Base-by-base conservation (phyloP, 2,797 vertebrate genomes). In the Falco cherrug region DNA sequence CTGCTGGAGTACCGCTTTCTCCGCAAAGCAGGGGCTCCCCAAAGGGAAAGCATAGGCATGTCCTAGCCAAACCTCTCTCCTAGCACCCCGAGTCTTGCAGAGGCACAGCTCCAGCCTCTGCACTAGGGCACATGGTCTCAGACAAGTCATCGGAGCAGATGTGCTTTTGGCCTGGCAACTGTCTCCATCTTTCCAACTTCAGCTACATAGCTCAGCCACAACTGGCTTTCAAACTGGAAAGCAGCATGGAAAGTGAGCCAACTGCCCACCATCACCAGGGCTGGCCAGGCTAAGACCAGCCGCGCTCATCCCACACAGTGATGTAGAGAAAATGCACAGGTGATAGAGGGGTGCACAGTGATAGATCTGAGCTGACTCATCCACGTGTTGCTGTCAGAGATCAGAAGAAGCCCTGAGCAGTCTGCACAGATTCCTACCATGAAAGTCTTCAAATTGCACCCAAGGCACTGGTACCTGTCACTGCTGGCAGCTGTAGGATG, bases 91-190 rank as follows among this genome's bases (percentile, higher is more conserved):
- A 84, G 76, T 70, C 70, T 89, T 19, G 16, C 51, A 11, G 59
- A 64, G 45, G 70, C 85, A 65, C 13, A 4, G 74, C 50, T 95
- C 84, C 95, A 93, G 84, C 59, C 93, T n/a, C 93, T 75, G 77
- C 84, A 39, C 68, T 13, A 80, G 73, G 75, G 69, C 86, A 81
- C 81, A 68, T 0, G 1, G 53, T 67, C 67, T 67, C 91, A 83
- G 78, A 84, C 48, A 9, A 92, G 82, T 81, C 93, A 94, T 57
- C 4, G 5, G 69, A 83, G 81, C 90, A 94, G 75, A 93, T 82
- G 86, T 80, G 86, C 92, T 87, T 77, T 45, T 29, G 65, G 87
- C 48, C 78, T 80, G 89, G 75, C 71, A 89, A 87, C 92, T 26
- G 7, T 11, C 69, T 87, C 78, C 0, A 0, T 71, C 48, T 61